A percentile compares a stretch with the other conserved stretches of the same genome.
These are phyloP conservation scores for Lochmaea crataegi DNA, from an alignment of 2,888 invertebrate genomes.

Conservation along the genomic window DNA sequence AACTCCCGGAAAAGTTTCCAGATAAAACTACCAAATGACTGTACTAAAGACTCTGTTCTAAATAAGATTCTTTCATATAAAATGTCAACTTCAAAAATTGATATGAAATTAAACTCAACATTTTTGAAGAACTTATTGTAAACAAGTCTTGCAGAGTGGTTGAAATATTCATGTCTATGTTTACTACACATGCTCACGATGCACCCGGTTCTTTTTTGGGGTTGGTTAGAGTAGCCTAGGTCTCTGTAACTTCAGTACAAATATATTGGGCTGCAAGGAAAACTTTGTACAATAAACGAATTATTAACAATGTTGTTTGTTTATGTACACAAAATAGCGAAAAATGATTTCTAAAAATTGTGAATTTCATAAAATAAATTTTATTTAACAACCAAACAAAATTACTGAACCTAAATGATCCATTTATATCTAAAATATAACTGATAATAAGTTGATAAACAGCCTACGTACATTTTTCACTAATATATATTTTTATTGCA, in stretches of 20 bases:
- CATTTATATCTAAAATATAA: not conserved
- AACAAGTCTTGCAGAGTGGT: constrained; percentile 29
- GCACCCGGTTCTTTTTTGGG: constrained; percentile 48
- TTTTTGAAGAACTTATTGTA: constrained; percentile 19
- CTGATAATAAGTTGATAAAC: not conserved
- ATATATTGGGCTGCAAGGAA: constrained; percentile 22
- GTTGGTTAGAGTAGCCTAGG: constrained; percentile 48
- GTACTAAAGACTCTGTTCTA: constrained; percentile 9
- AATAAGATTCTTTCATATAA: constrained; percentile 14
- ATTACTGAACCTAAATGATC: not conserved
- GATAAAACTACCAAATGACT: too few relatives aligned
- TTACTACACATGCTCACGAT: constrained; percentile 60
- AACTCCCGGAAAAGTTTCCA: too few relatives aligned
- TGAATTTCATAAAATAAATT: not conserved
- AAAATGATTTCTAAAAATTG: not conserved
- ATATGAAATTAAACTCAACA: not conserved
- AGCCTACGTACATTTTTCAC: not conserved
- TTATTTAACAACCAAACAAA: not conserved
- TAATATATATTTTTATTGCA: constrained; percentile 1
- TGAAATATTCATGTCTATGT: constrained; percentile 39
- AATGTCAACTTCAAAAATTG: constrained; percentile 1
- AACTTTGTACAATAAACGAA: constrained; percentile 20
- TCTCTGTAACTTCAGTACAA: constrained; percentile 66
- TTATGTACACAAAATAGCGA: constrained; percentile 1
- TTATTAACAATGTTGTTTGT: not conserved